These are phyloP conservation scores for Hemicentrotus pulcherrimus DNA, from an alignment of 35 echinoderm and acorn worm genomes.

Conservation along the genomic window DNA sequence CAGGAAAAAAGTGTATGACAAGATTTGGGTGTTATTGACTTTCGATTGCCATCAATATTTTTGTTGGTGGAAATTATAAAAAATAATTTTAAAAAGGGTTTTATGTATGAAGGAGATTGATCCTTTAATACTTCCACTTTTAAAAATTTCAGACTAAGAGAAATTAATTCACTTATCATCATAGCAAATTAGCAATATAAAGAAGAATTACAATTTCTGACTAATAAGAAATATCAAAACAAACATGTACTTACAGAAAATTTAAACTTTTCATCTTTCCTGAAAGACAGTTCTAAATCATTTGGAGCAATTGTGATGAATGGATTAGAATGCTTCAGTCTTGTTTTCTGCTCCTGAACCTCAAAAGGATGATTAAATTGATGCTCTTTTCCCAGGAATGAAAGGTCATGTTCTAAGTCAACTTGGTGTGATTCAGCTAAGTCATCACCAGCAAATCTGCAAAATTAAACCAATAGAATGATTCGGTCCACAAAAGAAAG, in stretches of 20 bases:
- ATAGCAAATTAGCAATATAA: too few relatives aligned
- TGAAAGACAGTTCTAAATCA: slow-evolving; percentile 29
- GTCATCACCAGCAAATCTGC: not conserved
- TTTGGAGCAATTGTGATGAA: not conserved
- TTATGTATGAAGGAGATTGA: too few relatives aligned
- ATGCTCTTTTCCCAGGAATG: not conserved
- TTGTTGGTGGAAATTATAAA: too few relatives aligned
- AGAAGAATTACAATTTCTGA: not conserved
- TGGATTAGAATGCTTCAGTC: not conserved
- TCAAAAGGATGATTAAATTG: not conserved
- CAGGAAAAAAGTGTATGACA: too few relatives aligned
- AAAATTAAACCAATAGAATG: not conserved
- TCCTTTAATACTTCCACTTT: too few relatives aligned
- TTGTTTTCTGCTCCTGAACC: not conserved
- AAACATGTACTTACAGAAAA: slow-evolving; percentile 11
- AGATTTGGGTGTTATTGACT: too few relatives aligned
- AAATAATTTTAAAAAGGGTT: too few relatives aligned
- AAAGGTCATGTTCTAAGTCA: not conserved
- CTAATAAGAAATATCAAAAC: not conserved
- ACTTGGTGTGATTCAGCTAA: not conserved
- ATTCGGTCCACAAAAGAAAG: too few relatives aligned
- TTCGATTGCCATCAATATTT: too few relatives aligned
- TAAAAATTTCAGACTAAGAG: too few relatives aligned
- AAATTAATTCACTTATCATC: too few relatives aligned
- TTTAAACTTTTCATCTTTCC: slow-evolving; percentile 14